Evolutionary conservation across 2,797 vertebrate genomes (phyloP).

Genomic region (Peromyscus aztecus): DNA sequence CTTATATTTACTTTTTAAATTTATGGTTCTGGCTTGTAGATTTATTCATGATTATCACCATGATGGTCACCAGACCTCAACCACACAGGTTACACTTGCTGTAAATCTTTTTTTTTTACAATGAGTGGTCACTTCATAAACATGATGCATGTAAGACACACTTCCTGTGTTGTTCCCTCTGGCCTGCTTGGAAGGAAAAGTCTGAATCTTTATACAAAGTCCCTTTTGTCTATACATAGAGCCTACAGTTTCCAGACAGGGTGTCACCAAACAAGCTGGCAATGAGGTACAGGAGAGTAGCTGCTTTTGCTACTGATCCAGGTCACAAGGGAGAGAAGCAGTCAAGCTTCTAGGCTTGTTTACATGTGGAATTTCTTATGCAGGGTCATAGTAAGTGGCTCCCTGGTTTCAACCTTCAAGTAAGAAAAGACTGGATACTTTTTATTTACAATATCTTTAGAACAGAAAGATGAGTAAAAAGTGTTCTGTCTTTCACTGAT

Average conservation of each 20-base stretch:
- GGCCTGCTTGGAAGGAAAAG: slow-evolving; percentile 40
- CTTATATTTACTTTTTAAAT: neutral
- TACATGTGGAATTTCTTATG: neutral
- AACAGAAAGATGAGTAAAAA: slow-evolving; percentile 11
- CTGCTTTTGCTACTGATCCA: slow-evolving; percentile 23
- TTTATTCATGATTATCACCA: neutral
- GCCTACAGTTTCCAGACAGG: slow-evolving; percentile 64
- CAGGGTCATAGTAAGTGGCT: neutral
- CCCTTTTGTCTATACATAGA: slow-evolving; percentile 49
- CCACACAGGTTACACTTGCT: neutral
- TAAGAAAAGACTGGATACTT: neutral
- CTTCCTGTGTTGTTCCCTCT: slow-evolving; percentile 46
- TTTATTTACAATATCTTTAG: neutral
- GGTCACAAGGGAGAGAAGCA: neutral
- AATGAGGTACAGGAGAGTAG: neutral
- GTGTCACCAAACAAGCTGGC: slow-evolving; percentile 52
- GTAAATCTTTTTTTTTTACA: slow-evolving; percentile 73
- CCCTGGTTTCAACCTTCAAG: neutral
- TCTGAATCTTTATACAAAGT: slow-evolving; percentile 64
- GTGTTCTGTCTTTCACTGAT: neutral
- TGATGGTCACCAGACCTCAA: slow-evolving; percentile 13
- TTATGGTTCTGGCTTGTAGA: slow-evolving; percentile 6
- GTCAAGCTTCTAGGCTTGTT: neutral
- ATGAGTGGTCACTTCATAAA: slow-evolving; percentile 63
- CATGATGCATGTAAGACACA: slow-evolving; percentile 23